Base-by-base conservation (phyloP, 2,888 invertebrate genomes). In the Sarcophaga rosellei region DNA sequence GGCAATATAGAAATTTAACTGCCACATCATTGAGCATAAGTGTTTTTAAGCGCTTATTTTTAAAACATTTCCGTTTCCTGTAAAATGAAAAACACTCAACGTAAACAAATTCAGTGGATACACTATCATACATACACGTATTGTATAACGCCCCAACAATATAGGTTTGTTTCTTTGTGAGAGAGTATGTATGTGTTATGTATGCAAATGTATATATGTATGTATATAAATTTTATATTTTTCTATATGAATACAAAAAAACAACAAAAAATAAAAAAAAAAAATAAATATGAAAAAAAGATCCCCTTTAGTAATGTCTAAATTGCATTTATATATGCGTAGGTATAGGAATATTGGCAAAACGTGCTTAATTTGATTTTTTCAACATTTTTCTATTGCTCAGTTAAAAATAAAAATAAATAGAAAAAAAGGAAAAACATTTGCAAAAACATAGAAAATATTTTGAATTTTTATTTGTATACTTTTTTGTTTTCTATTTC, bases 11-110 rank as follows among this genome's bases (percentile, higher is more conserved):
- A 82, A 68, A 84, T 84, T 84, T 68, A 76, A 68, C 78, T 68
- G 86, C 86, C 86, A 86, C 83, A 80, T 86, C 83, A 86, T 83
- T 86, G 83, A 86, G 69, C 83, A 84, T 84, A 86, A 86, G 86
- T 84, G 81, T 81, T 86, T 86, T 86, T 86, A 86, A 86, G 77
- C 73, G 80, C 65, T 74, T 74, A 73, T 80, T 81, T 86, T 74
- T 77, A 86, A 84, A 86, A 84, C 80, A 83, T 84, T 84, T 86
- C 80, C 86, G 80, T 70, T 86, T 86, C 77, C 83, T 73, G 73
- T 44, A 72, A 73, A 45, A 53, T 63, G 21, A 17, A 25, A 66
- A 59, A 77, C 63, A 68, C 76, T 68, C 45, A 53, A 53, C 53
- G 17, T 53, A 53, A 53, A 53, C 53, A 53, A 53, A 53, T 53